Evolutionary conservation across 35 echinoderm and acorn worm species (phyloP), one percentile per base, ranked within the genome.

Genomic region (Apostichopus japonicus): DNA sequence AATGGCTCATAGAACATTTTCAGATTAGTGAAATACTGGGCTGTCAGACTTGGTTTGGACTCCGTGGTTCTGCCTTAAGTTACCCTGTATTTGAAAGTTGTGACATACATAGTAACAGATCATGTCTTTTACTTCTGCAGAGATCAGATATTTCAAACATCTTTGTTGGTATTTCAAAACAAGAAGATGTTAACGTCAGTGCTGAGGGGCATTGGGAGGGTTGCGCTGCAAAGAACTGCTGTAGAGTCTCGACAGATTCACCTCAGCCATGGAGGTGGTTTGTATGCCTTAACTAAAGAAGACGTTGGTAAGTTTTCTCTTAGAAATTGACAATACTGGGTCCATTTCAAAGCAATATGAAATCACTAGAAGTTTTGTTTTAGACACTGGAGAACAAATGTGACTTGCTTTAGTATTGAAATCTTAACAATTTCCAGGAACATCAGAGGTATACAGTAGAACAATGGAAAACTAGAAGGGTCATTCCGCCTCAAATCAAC

Each of bases 141-240:
- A 33, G 27, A 33, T 33, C 27, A 33, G 27, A 33, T 33, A 33
- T 33, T 33, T 33, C 27, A 33, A 33, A 33, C 27, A 33, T 33
- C 27, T 33, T 33, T 33, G 27, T 33, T 33, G 27, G 27, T 33
- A 33, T 33, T 33, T 33, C 27, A 33, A 33, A 59, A 13, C 57
- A 59, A 59, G 8, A 84, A 24, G 22, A 84, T 84, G 81, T 84
- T 84, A 21, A 53, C 81, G 8, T 84, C 81, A 58, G 81, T 57
- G 23, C 11, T 84, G 16, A 84, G 81, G 53, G 11, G 81, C 57
- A 51, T 58, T 84, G 81, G 53, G 21, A 84, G 81, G 57, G 11
- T 23, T 84, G 15, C 23, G 15, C 27, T 33, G 27, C 54, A 23
- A 10, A 8, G 81, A 57, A 51, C 79, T 1, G 17, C 54, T 84